phyloP scores from a whole-genome alignment of 2,797 vertebrate species.

The Rhodeus uyekii region DNA sequence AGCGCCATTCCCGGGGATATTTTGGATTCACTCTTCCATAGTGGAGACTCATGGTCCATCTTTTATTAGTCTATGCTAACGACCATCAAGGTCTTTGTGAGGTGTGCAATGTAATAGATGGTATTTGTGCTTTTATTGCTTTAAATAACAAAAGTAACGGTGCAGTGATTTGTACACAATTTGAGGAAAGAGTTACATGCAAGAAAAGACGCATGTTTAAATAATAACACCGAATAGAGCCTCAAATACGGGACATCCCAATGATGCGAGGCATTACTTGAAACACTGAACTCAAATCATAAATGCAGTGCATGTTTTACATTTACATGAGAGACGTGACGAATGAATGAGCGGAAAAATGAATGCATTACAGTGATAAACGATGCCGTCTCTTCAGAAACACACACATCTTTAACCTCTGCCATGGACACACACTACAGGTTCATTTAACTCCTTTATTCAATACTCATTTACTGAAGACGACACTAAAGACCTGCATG shows the following conservation, averaged over 20 bases:
- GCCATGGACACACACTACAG: conserved; percentile 8
- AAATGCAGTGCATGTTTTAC: background rate
- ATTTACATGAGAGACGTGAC: background rate
- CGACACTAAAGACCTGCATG: background rate
- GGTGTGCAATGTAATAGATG: background rate
- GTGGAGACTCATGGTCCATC: too few species aligned
- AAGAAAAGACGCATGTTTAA: background rate
- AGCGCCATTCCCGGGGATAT: too few species aligned
- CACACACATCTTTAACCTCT: conserved; percentile 22
- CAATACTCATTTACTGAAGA: conserved; percentile 6
- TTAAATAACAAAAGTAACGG: background rate
- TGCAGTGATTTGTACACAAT: background rate
- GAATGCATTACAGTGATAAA: conserved; percentile 14
- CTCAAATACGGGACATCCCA: background rate
- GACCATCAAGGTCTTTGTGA: background rate
- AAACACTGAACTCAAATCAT: background rate
- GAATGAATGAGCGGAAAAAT: background rate
- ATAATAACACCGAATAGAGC: background rate
- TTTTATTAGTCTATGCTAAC: too few species aligned
- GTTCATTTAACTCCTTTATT: background rate
- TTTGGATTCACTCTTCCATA: too few species aligned
- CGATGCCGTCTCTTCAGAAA: background rate
- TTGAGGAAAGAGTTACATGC: background rate
- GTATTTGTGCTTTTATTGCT: background rate
- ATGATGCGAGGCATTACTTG: background rate